Base-by-base conservation (phyloP, 1,140 invertebrate genomes). In the Zaprionus kolodkinae region DNA sequence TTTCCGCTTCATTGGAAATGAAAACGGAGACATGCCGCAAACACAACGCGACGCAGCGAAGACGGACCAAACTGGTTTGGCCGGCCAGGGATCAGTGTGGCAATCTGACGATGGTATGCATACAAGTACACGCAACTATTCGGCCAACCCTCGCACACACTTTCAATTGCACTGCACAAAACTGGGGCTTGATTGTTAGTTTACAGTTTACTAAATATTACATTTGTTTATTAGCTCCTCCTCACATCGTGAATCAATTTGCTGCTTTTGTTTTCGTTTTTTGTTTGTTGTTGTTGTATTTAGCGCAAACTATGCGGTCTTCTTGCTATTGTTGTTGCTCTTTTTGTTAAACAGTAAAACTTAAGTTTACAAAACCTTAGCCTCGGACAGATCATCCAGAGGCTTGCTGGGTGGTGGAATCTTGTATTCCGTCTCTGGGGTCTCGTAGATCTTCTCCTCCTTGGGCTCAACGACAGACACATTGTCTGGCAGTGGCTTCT, bases 401-500 rank as follows among this genome's bases (percentile, higher is more conserved):
- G 89, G 89, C 72, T 91, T 91, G 78, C 67, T 83, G 63, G 84
- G 81, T 69, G 88, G 86, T 45, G 91, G 90, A 70, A 92, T 92
- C 80, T 93, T 93, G 81, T 93, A 93, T 79, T 93, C 92, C 64
- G 91, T 93, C 78, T 92, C 92, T 38, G 92, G 92, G 13, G 85
- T 92, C 72, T 92, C 91, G 61, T 93, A 93, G 81, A 95, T 93
- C 72, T 95, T 93, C 93, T 97, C 96, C 88, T 97, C 96, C 93
- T 99, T 99, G 50, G 98, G 98, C 94, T 99, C 98, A 35, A 97
- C 96, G 81, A 99, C 98, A 79, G 95, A 96, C 76, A 99, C 98
- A 93, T 99, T 97, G 93, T 99, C 99, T 63, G 99, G 99, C 72
- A 99, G 95, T 48, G 98, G 98, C 91, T 96, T 97, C 94, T 99